Evolutionary conservation across 2,113 vertebrate genomes (phyloP), one percentile per base, ranked within the genome.

Genomic region (Labeo rohita): DNA sequence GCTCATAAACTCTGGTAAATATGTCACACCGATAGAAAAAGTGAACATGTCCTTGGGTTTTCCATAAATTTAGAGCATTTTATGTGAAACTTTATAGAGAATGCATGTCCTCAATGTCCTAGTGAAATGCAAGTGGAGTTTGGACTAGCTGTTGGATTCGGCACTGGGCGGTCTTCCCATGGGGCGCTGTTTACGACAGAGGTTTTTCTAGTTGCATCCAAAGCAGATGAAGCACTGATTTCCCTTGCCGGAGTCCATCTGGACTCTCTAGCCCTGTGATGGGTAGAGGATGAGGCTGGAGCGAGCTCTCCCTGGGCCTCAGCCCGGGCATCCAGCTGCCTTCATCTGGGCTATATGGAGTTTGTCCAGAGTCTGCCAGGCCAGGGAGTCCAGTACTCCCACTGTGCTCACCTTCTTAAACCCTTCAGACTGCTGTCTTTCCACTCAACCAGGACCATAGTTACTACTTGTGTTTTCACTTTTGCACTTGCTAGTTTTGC

Each of bases 141-240:
- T 45, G 81, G 49, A 78, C 52, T 2, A 3, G 75, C 72, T 72
- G 21, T 74, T 83, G 63, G 88, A 75, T 82, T 81, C 21, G 47
- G 84, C 10, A 23, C 13, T 84, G 74, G 84, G 50, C 80, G 70
- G 52, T 65, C 77, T 65, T 89, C 88, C 84, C 78, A 16, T 36
- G 79, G 76, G 88, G 49, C 52, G 11, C 47, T 50, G 52, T 87
- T 89, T 87, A 87, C 54, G 79, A 78, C 83, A 82, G 88, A 85
- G 78, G 65, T 87, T 87, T 87, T 87, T 89, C 78, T 84, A 89
- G 78, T 89, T 89, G 77, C 84, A 39, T 87, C 81, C 86, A 85
- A 85, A 85, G 73, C 43, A 82, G 85, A 87, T 86, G 88, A 80
- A 84, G 81, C 61, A 73, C 80, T 86, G 86, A 87, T 87, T 87